Evolutionary conservation across 92 coral and sea anemone species (phyloP).

Genomic region (Phenganax stokvisi): DNA sequence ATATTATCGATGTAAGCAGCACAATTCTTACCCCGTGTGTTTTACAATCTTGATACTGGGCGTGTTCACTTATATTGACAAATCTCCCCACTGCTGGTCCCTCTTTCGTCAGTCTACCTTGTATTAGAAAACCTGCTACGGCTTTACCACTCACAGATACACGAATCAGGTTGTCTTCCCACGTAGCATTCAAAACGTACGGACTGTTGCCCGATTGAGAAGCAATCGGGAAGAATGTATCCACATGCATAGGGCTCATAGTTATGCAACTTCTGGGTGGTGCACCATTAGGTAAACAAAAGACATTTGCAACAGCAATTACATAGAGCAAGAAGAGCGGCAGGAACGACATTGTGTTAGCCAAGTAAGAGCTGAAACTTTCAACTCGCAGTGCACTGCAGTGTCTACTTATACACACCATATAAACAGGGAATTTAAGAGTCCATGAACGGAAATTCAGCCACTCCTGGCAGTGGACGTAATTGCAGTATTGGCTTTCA

Average conservation of each 20-base stretch:
- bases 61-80: neutral
- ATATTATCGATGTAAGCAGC: neutral
- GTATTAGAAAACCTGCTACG: slow-evolving; percentile 28
- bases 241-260: neutral
- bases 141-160: neutral
- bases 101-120: slow-evolving; percentile 1
- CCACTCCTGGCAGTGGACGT: slow-evolving; percentile 2
- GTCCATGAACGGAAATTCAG: neutral
- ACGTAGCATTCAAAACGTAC: slow-evolving; percentile 13
- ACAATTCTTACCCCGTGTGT: neutral
- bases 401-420: neutral
- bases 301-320: too few species aligned
- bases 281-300: too few species aligned
- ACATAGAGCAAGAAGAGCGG: too few species aligned
- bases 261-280: too few species aligned
- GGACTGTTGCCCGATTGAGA: neutral
- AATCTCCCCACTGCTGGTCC: slow-evolving; percentile 18
- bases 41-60: slow-evolving; percentile 23
- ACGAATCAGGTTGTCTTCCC: slow-evolving; percentile 12
- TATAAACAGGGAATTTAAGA: neutral
- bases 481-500: slow-evolving; percentile 4
- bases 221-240: neutral
- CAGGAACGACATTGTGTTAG: too few species aligned
- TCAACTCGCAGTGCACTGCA: too few species aligned
- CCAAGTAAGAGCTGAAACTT: too few species aligned